Percentiles rank a stretch among this genome's conserved stretches.
Conservation (phyloP, 2,888 invertebrate genomes). For the Anagyrus pseudococci region DNA sequence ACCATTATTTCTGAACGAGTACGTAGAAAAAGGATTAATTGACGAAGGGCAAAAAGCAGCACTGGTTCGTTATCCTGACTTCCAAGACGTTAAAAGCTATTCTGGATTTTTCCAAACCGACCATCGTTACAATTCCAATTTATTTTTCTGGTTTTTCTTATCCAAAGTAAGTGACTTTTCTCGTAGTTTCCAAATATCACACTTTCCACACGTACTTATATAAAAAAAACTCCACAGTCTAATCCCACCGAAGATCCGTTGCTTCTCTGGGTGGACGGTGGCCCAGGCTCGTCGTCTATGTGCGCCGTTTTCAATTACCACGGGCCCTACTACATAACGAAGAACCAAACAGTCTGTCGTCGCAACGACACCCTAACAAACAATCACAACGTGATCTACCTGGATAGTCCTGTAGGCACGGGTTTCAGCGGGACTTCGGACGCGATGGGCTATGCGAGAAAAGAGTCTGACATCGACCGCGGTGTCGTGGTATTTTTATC, state of each 20-base stretch:
- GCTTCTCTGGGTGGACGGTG: constrained; percentile 76
- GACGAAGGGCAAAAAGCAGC: constrained; percentile 68
- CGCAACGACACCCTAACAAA: constrained; percentile 69
- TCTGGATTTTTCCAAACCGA: constrained; percentile 86
- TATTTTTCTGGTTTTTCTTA: constrained; percentile 93
- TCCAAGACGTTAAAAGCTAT: constrained; percentile 69
- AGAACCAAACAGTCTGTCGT: constrained; percentile 61
- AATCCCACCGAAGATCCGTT: constrained; percentile 4
- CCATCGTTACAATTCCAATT: constrained; percentile 76
- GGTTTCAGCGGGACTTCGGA: constrained; percentile 88
- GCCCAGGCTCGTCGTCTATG: constrained; percentile 48
- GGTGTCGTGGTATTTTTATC: constrained; percentile 77
- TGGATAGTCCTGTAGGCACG: constrained; percentile 92
- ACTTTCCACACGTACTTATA: not conserved
- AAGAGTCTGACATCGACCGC: constrained; percentile 80
- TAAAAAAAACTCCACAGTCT: not conserved
- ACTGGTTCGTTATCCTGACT: constrained; percentile 61
- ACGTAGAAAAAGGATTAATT: constrained; percentile 74
- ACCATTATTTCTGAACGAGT: constrained; percentile 64
- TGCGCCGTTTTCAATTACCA: constrained; percentile 69
- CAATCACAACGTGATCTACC: constrained; percentile 76
- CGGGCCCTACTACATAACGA: constrained; percentile 68
- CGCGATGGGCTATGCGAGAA: constrained; percentile 77
- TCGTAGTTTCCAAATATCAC: no score
- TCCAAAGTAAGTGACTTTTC: constrained; percentile 62